A percentile compares a stretch with the other conserved stretches of the same genome.
Conservation (phyloP, 30 jellyfish, hydroid and myxozoan genomes). For the Clytia hemisphaerica region DNA sequence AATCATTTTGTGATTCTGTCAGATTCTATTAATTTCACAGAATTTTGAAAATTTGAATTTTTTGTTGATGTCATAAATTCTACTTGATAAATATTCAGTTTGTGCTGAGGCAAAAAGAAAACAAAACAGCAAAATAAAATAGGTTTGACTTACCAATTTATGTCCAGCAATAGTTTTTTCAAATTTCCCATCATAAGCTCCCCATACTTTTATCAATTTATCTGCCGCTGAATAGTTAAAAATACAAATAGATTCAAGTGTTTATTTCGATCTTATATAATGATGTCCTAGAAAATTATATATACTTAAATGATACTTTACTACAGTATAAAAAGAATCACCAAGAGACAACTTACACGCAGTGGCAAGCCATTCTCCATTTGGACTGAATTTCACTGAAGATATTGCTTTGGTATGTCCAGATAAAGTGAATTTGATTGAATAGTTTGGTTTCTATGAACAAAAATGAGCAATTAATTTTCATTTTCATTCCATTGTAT, state of each 20-base stretch:
- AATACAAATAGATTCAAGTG: background rate
- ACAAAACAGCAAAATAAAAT: background rate
- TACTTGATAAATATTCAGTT: too few relatives aligned
- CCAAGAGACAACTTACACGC: conserved; percentile 58
- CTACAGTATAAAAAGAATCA: background rate
- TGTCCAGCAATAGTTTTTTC: conserved; percentile 97
- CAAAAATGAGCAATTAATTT: too few relatives aligned
- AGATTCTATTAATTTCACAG: too few relatives aligned
- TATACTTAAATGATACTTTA: background rate
- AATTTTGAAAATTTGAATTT: too few relatives aligned
- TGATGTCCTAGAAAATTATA: background rate
- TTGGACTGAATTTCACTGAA: conserved; percentile 95
- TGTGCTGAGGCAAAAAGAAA: too few relatives aligned
- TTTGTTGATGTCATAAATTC: too few relatives aligned
- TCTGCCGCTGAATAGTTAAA: conserved; percentile 90
- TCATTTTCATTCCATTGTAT: too few relatives aligned
- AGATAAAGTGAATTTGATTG: conserved; percentile 82
- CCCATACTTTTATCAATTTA: conserved; percentile 92
- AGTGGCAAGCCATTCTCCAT: conserved; percentile 94
- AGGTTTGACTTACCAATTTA: conserved; percentile 58
- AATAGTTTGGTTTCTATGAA: conserved; percentile 84
- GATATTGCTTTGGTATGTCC: conserved; percentile 99
- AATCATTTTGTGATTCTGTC: too few relatives aligned
- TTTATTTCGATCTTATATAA: background rate
- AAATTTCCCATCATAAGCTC: conserved; percentile 98